Conservation (phyloP, 1,140 invertebrate genomes). For the Calephelis virginiensis region DNA sequence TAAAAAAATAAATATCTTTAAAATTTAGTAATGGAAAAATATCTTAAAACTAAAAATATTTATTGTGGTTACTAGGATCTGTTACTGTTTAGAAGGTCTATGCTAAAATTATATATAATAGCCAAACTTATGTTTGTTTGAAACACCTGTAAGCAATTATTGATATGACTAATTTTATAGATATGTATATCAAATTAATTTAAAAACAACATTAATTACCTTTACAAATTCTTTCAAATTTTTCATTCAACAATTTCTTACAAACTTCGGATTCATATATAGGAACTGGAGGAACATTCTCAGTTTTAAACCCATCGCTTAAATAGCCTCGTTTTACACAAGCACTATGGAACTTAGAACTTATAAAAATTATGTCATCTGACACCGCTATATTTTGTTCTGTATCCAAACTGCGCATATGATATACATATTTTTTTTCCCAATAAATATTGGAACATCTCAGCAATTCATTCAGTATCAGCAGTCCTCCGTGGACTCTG, state of each 20-base stretch:
- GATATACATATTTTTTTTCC: slow-evolving; percentile 88
- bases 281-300: slow-evolving; percentile 74
- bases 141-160: too few relatives aligned
- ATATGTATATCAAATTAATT: neutral
- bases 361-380: slow-evolving; percentile 81
- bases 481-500: slow-evolving; percentile 93
- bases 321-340: slow-evolving; percentile 79
- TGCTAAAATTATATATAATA: too few relatives aligned
- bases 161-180: neutral
- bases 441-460: slow-evolving; percentile 94
- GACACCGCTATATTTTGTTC: slow-evolving; percentile 71
- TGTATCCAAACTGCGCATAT: slow-evolving; percentile 79
- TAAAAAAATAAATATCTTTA: too few relatives aligned
- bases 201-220: slow-evolving; percentile 42
- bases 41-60: too few relatives aligned
- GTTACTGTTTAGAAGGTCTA: too few relatives aligned
- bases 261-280: slow-evolving; percentile 93
- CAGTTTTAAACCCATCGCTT: slow-evolving; percentile 69
- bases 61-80: too few relatives aligned
- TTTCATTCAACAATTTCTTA: slow-evolving; percentile 88
- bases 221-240: slow-evolving; percentile 90
- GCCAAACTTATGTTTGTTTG: too few relatives aligned
- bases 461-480: slow-evolving; percentile 96
- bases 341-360: slow-evolving; percentile 79
- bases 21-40: too few relatives aligned